phyloP scores from a whole-genome alignment of 2,888 invertebrate genomes.

The Caenorhabditis sp. region DNA sequence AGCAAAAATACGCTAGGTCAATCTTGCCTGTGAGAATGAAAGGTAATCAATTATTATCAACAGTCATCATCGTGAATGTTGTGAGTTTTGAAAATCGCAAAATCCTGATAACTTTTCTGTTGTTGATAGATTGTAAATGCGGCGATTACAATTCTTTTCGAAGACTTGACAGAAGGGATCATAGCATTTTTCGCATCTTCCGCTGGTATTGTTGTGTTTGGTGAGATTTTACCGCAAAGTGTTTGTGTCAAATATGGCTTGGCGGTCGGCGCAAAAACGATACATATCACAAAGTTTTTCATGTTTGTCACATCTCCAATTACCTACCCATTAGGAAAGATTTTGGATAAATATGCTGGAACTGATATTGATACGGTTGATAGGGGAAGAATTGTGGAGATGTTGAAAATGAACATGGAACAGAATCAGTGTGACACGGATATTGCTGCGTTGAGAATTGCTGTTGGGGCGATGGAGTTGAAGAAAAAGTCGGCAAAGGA shows the following conservation, averaged over 20 bases:
- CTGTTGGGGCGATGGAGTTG: conserved; percentile 86
- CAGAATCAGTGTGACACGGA: conserved; percentile 38
- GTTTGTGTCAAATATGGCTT: conserved; percentile 70
- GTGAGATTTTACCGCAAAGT: conserved; percentile 78
- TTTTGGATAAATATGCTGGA: conserved; percentile 36
- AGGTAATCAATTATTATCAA: conserved; percentile 87
- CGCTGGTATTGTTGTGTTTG: conserved; percentile 85
- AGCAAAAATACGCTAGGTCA: conserved; percentile 78
- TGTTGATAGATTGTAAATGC: conserved; percentile 72
- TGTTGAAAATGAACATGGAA: conserved; percentile 81
- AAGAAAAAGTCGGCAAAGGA: conserved; percentile 90
- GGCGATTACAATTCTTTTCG: conserved; percentile 91
- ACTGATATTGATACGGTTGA: conserved; percentile 29
- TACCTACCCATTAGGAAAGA: conserved; percentile 76
- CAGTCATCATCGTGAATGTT: conserved; percentile 77
- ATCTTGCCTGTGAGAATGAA: conserved; percentile 91
- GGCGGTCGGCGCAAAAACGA: conserved; percentile 76
- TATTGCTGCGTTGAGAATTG: conserved; percentile 62
- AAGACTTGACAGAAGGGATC: conserved; percentile 79
- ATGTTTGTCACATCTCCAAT: conserved; percentile 89
- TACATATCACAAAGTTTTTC: conserved; percentile 87
- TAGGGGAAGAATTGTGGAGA: conserved; percentile 76
- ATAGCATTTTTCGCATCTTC: conserved; percentile 68
- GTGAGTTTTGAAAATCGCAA: conserved; percentile 11
- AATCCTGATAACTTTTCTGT: not conserved